phyloP scores from a whole-genome alignment of 2,888 invertebrate genomes.

The Cantharis nigra region DNA sequence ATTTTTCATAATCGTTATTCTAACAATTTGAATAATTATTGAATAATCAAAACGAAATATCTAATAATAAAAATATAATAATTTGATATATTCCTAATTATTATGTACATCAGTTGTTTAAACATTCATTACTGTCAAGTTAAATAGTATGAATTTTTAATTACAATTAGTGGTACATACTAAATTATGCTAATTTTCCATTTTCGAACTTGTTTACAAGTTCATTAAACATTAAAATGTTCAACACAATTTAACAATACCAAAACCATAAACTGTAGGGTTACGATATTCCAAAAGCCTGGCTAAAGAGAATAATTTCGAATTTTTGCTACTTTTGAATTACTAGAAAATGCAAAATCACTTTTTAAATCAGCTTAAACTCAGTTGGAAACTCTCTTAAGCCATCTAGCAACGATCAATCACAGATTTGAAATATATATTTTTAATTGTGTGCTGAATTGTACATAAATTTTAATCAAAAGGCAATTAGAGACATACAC shows the following conservation, averaged over 20 bases:
- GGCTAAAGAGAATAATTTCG: not conserved
- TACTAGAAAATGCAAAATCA: no score
- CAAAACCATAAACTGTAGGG: not conserved
- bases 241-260: not conserved
- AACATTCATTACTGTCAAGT: not conserved
- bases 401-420: no score
- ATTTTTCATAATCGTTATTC: no score
- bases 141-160: not conserved
- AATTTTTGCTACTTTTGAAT: not conserved
- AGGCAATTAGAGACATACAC: not conserved
- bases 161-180: not conserved
- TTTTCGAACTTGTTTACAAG: not conserved
- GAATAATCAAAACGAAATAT: no score
- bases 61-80: not conserved
- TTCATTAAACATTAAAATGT: conserved; percentile 2
- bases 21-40: no score
- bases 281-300: no score
- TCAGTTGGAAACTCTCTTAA: no score
- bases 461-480: not conserved
- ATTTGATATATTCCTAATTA: not conserved
- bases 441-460: not conserved
- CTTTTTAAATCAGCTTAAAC: no score
- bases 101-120: not conserved
- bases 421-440: not conserved
- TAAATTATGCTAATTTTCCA: not conserved